Evolutionary conservation across 2,888 invertebrate genomes (phyloP).

Genomic region (Limulus polyphemus): DNA sequence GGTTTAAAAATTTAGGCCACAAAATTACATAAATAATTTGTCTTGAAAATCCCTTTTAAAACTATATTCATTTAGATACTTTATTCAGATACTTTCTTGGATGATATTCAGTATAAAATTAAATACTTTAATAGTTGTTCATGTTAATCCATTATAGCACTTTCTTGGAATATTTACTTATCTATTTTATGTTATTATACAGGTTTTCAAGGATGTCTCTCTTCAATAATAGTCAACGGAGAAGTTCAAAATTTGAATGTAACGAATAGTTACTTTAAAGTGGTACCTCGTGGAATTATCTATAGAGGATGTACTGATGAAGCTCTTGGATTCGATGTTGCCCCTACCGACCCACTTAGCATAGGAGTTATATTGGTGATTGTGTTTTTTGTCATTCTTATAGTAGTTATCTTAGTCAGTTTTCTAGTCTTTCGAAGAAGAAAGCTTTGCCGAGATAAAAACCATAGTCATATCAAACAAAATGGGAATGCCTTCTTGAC

Average conservation of each 20-base stretch:
- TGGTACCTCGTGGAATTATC: constrained; percentile 45
- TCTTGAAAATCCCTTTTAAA: too few species aligned
- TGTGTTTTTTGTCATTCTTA: constrained; percentile 78
- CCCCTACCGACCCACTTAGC: constrained; percentile 71
- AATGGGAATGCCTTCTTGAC: constrained; percentile 52
- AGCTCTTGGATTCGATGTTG: constrained; percentile 54
- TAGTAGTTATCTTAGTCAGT: constrained; percentile 76
- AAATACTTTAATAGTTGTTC: too few species aligned
- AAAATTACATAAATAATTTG: too few species aligned
- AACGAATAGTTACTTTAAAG: constrained; percentile 47
- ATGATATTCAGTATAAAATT: too few species aligned
- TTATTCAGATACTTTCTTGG: too few species aligned
- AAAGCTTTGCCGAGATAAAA: constrained; percentile 54
- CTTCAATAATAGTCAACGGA: constrained; percentile 75
- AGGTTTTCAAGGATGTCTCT: constrained; percentile 66
- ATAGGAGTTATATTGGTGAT: constrained; percentile 87
- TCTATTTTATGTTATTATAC: neutral
- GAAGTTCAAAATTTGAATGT: constrained; percentile 82
- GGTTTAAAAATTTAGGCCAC: too few species aligned
- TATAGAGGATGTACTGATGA: constrained; percentile 59
- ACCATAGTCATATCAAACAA: constrained; percentile 24
- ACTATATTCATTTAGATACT: too few species aligned
- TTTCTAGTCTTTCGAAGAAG: constrained; percentile 83
- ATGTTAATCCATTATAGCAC: too few species aligned
- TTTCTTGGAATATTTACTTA: too few species aligned